These are phyloP conservation scores for Colossoma macropomum DNA, from an alignment of 2,113 vertebrate genomes.

Conservation along the genomic window DNA sequence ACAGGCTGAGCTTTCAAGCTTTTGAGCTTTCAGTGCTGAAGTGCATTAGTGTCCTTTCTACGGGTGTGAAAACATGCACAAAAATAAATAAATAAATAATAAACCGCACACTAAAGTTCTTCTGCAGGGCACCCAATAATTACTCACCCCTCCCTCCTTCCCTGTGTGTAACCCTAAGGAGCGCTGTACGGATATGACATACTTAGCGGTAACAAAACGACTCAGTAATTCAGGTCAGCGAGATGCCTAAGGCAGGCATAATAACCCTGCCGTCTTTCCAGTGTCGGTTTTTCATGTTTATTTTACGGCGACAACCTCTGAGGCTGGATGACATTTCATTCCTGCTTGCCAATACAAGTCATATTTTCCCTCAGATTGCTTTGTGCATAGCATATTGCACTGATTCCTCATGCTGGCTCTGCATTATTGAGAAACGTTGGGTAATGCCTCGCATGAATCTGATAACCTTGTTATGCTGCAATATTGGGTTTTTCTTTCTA, in stretches of 20 bases:
- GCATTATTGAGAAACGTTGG: neutral
- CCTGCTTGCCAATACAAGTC: conserved; percentile 45
- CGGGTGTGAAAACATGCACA: neutral
- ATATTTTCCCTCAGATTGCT: conserved; percentile 27
- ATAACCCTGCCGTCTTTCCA: conserved; percentile 64
- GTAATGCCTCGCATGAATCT: neutral
- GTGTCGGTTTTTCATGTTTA: conserved; percentile 48
- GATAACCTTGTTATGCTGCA: neutral
- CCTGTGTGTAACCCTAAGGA: conserved; percentile 35
- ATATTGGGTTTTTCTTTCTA: neutral
- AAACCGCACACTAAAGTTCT: conserved; percentile 27
- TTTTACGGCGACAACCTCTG: conserved; percentile 46
- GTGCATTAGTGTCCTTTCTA: conserved; percentile 32
- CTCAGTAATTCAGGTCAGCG: conserved; percentile 78
- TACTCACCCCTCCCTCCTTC: conserved; percentile 17
- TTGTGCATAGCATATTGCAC: conserved; percentile 17
- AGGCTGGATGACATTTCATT: conserved; percentile 40
- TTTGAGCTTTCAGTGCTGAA: conserved; percentile 8
- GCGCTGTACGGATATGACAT: conserved; percentile 36
- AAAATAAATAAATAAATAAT: neutral
- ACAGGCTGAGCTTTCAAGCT: neutral
- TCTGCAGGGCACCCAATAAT: conserved; percentile 48
- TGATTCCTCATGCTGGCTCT: neutral
- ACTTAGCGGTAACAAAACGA: conserved; percentile 65
- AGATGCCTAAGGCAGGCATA: conserved; percentile 65